These are phyloP conservation scores for Acanthisitta chloris DNA, from an alignment of 2,113 vertebrate genomes.

Conservation along the genomic window DNA sequence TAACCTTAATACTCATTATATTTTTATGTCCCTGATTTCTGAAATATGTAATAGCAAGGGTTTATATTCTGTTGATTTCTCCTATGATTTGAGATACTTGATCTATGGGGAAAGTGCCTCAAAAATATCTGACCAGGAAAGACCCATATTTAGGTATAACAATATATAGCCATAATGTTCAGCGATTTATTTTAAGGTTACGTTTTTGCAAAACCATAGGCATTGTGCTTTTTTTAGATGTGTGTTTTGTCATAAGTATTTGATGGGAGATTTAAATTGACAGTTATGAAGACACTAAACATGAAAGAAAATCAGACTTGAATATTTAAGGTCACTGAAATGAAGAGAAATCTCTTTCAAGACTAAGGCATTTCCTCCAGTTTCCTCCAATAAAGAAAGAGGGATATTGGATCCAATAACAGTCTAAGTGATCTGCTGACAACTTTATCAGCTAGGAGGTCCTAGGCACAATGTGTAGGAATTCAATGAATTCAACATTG, in stretches of 20 bases:
- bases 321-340: background rate
- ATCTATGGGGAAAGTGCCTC: background rate
- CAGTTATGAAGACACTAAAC: background rate
- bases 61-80: background rate
- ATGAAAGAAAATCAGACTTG: background rate
- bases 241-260: background rate
- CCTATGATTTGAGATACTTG: background rate
- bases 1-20: background rate
- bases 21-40: background rate
- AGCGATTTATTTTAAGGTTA: background rate
- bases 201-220: background rate
- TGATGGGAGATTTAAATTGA: background rate
- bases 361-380: background rate
- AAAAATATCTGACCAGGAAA: background rate
- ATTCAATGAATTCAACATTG: background rate
- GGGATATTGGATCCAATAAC: background rate
- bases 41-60: background rate
- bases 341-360: background rate
- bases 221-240: background rate
- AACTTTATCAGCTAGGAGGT: background rate
- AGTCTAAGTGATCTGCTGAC: background rate
- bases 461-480: background rate
- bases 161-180: background rate
- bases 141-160: background rate
- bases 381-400: background rate